Percentiles rank a stretch among this genome's conserved stretches.
These are phyloP conservation scores for Saccostrea cuccullata DNA, from an alignment of 1,140 invertebrate genomes.

Conservation along the genomic window DNA sequence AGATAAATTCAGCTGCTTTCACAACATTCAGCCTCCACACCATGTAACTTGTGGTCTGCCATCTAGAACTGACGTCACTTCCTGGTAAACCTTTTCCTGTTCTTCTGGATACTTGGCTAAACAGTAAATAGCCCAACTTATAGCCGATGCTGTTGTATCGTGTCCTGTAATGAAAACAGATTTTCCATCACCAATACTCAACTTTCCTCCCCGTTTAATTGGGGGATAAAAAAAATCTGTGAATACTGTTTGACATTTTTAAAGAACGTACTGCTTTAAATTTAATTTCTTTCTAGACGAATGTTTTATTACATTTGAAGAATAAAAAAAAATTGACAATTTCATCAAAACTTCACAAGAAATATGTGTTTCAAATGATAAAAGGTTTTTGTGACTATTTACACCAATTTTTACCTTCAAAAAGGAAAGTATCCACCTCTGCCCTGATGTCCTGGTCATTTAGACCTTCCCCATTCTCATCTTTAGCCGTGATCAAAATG, in stretches of 20 bases:
- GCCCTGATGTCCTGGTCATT: conserved; percentile 59
- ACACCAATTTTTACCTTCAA: conserved; percentile 67
- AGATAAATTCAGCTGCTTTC: no score
- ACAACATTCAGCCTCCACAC: neutral
- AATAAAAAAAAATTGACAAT: no score
- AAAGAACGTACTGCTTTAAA: no score
- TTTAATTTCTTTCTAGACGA: no score
- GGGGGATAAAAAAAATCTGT: no score
- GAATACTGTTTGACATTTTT: no score
- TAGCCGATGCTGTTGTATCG: conserved; percentile 77
- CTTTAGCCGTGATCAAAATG: conserved; percentile 57
- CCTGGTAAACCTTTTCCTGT: conserved; percentile 87
- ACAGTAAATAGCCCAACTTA: conserved; percentile 88
- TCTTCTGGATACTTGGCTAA: conserved; percentile 87
- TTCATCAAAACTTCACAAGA: no score
- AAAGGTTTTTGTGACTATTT: neutral
- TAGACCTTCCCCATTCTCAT: conserved; percentile 60
- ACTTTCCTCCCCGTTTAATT: no score
- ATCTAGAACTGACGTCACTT: conserved; percentile 88
- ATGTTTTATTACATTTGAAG: no score
- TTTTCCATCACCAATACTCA: no score
- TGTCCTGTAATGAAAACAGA: conserved; percentile 61
- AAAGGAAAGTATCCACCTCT: conserved; percentile 65
- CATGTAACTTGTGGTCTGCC: conserved; percentile 66
- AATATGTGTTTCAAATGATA: no score